Percentiles rank a stretch among this genome's conserved stretches.
These are phyloP conservation scores for Astreopora myriophthalma DNA, from an alignment of 64 coral and sea anemone species.

Conservation along the genomic window DNA sequence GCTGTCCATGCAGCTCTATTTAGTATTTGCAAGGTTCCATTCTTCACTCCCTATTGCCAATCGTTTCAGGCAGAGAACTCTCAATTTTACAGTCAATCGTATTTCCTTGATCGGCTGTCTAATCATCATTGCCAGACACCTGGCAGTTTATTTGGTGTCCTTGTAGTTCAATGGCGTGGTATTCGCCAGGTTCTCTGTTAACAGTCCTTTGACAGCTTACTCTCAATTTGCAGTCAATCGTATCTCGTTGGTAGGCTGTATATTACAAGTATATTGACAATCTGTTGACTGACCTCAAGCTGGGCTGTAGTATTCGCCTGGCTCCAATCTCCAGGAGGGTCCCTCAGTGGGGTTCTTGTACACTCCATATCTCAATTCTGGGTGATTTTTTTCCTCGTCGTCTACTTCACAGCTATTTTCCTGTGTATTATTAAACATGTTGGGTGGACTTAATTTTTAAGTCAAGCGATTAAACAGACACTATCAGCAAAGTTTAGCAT, in stretches of 20 bases:
- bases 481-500: too few species aligned
- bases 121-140: too few species aligned
- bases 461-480: neutral
- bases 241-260: neutral
- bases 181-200: neutral
- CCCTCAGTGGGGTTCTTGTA: neutral
- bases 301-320: neutral
- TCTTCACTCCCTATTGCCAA: neutral
- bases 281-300: neutral
- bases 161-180: neutral
- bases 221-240: neutral
- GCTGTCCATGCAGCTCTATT: neutral
- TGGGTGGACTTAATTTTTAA: neutral
- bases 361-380: neutral
- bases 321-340: constrained; percentile 10
- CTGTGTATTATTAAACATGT: neutral
- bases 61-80: neutral
- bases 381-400: constrained; percentile 14
- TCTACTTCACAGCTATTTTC: neutral
- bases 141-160: too few species aligned
- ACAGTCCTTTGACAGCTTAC: neutral
- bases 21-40: neutral
- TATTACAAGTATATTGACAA: neutral
- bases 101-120: too few species aligned
- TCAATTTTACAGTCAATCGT: neutral